Evolutionary conservation across 2,888 invertebrate species (phyloP), one percentile per base, ranked within the genome.

Genomic region (Creontiades dilutus): DNA sequence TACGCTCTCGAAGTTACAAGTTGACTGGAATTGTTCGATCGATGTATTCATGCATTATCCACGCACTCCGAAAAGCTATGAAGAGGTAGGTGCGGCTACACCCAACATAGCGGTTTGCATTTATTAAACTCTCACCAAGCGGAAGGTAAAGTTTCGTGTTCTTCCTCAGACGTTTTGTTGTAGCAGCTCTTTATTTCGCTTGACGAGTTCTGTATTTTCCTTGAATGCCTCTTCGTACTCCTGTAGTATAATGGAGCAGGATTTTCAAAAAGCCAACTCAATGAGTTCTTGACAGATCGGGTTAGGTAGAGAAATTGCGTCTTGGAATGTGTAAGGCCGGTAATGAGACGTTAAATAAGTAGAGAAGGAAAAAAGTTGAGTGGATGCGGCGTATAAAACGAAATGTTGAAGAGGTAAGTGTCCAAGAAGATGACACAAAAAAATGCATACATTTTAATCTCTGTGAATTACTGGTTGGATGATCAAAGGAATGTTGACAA

Each of bases 301-400:
- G 68, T 13, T 68, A 0, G 68, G 68, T 23, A 68, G 68, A 68
- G 68, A 23, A 68, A 19, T 23, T 68, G 68, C 68, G 19, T n/a
- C 23, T 19, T 27, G 68, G 12, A 12, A 68, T 27, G 68, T 68
- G 68, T 68, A 68, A 68, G 68, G 23, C 68, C 68, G 7, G 68
- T 68, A 68, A 68, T 68, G 68, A 68, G 68, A 23, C 23, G 23
- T 19, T 68, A 68, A 68, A 68, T 68, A 68, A 68, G 68, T 23
- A 68, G 13, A 23, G 23, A 27, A 12, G 19, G 2, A 57, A n/a
- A 14, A 14, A 19, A 68, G 68, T 11, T 19, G 23, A 68, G 68
- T 19, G 23, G 68, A 68, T 23, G 68, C 19, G 68, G 27, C n/a
- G 27, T 68, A 19, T 68, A 68, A 68, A 68, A 68, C 23, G 68